These are phyloP conservation scores for Psammodynastes pulverulentus DNA, from an alignment of 2,113 vertebrate genomes.

Conservation along the genomic window DNA sequence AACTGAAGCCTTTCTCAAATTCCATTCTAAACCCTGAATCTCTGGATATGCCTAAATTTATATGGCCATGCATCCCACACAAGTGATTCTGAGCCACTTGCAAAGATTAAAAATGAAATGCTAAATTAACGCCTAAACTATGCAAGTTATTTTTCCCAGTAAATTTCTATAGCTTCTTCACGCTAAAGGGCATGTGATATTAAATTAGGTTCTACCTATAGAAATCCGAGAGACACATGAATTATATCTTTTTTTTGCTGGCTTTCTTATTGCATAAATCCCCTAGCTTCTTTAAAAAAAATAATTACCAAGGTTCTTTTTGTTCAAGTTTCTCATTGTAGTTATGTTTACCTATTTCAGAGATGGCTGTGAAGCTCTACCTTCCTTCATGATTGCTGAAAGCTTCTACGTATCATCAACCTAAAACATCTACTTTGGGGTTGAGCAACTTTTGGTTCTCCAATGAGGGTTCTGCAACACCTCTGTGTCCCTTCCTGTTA, in stretches of 20 bases:
- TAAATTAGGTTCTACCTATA: not conserved
- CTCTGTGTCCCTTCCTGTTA: not conserved
- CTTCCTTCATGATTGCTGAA: not conserved
- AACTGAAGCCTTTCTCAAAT: not conserved
- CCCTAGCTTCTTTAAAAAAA: not conserved
- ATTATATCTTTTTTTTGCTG: not conserved
- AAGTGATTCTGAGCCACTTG: not conserved
- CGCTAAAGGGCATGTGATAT: not conserved
- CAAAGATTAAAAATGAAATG: not conserved
- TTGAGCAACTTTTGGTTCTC: not conserved
- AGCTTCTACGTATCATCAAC: not conserved
- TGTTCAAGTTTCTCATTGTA: not conserved
- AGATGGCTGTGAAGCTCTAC: not conserved
- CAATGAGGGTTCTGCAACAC: not conserved
- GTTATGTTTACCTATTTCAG: not conserved
- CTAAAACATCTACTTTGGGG: not conserved
- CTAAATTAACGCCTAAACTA: not conserved
- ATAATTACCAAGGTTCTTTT: not conserved
- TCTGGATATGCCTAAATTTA: not conserved
- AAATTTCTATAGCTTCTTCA: not conserved
- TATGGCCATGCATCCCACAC: not conserved
- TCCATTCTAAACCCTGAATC: not conserved
- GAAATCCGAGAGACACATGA: not conserved
- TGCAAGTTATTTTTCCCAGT: not conserved
- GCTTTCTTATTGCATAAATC: not conserved